phyloP scores from a whole-genome alignment of 1,140 invertebrate species.

The Drosophila athabasca region DNA sequence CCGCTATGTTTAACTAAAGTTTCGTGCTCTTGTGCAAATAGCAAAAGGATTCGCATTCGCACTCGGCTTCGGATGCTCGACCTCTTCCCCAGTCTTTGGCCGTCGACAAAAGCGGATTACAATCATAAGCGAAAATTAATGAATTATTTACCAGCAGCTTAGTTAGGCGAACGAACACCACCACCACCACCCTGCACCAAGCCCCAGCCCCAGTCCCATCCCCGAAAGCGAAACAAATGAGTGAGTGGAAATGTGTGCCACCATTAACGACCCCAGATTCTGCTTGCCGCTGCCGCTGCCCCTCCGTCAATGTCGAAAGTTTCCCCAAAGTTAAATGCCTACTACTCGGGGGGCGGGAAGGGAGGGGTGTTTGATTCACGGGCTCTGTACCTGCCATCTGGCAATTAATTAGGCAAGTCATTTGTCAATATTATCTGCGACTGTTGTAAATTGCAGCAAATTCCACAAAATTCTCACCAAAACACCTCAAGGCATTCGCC shows the following conservation, averaged over 20 bases:
- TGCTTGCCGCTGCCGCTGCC: neutral
- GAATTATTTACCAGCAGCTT: slow-evolving; percentile 66
- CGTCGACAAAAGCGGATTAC: slow-evolving; percentile 58
- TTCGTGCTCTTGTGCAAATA: slow-evolving; percentile 71
- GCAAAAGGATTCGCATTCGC: slow-evolving; percentile 52
- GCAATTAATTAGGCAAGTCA: slow-evolving; percentile 65
- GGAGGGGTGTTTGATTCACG: neutral
- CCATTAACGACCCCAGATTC: neutral
- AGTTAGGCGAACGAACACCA: slow-evolving; percentile 42
- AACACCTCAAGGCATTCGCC: slow-evolving; percentile 25
- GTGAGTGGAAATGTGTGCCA: neutral
- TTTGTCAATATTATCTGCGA: slow-evolving; percentile 68
- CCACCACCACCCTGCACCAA: slow-evolving; percentile 3
- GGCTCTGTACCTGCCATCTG: slow-evolving; percentile 46
- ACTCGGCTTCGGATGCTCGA: slow-evolving; percentile 31
- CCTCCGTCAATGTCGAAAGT: slow-evolving; percentile 54
- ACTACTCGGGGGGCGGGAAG: neutral
- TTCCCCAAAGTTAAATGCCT: slow-evolving; percentile 49
- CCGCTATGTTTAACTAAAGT: slow-evolving; percentile 71
- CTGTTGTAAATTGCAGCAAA: slow-evolving; percentile 45
- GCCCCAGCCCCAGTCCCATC: no score
- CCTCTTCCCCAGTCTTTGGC: slow-evolving; percentile 33
- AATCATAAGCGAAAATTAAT: slow-evolving; percentile 75
- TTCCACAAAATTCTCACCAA: slow-evolving; percentile 3
- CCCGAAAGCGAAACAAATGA: slow-evolving; percentile 11